A percentile compares a stretch with the other conserved stretches of the same genome.
Evolutionary conservation across 2,113 vertebrate genomes (phyloP).

Genomic region (Crotalus viridis): DNA sequence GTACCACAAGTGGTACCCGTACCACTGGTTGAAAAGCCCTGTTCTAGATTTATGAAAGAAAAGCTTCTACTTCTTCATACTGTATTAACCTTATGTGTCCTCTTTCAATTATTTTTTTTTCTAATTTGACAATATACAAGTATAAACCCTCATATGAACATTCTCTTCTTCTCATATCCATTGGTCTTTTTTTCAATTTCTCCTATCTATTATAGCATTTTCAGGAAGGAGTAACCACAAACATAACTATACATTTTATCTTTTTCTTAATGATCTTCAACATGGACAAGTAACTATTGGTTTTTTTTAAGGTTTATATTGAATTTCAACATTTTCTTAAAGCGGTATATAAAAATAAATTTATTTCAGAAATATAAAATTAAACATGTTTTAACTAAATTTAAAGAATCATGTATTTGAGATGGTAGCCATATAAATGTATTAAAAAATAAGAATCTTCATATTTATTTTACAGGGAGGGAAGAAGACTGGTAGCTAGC

Average conservation of each 20-base stretch:
- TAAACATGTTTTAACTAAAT: background rate
- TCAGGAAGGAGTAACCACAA: too few species aligned
- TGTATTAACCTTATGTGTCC: background rate
- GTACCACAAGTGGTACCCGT: too few species aligned
- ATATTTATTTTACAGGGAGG: background rate
- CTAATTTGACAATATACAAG: background rate
- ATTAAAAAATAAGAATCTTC: background rate
- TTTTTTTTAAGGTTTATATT: background rate
- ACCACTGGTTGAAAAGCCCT: too few species aligned
- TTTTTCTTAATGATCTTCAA: too few species aligned
- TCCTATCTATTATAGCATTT: too few species aligned
- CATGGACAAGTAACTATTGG: background rate
- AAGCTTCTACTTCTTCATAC: background rate
- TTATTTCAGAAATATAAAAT: background rate
- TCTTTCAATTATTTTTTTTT: background rate
- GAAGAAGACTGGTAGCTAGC: background rate
- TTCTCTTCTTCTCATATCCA: too few species aligned
- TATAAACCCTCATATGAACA: background rate
- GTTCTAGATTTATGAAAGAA: background rate
- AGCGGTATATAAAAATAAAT: background rate
- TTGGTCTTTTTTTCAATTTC: too few species aligned
- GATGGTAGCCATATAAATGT: background rate
- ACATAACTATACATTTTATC: too few species aligned
- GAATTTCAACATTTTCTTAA: background rate
- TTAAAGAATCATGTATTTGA: background rate